These are phyloP conservation scores for Acanthoscelides obtectus DNA, from an alignment of 2,888 invertebrate species.

Conservation along the genomic window DNA sequence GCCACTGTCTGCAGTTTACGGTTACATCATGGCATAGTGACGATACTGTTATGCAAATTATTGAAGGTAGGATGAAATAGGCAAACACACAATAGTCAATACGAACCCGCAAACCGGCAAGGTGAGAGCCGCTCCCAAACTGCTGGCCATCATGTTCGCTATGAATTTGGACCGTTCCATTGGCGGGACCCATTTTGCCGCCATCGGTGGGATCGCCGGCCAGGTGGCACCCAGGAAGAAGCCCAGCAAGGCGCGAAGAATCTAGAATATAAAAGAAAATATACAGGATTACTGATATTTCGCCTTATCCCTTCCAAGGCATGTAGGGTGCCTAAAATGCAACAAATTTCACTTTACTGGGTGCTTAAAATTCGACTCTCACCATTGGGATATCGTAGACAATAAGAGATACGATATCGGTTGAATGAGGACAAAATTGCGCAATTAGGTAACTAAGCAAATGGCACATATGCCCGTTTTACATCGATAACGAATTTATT, in stretches of 20 bases:
- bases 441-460: too few species aligned
- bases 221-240: slow-evolving; percentile 73
- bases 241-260: slow-evolving; percentile 60
- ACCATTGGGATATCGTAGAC: too few species aligned
- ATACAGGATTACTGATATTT: too few species aligned
- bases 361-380: too few species aligned
- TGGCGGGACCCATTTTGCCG: slow-evolving; percentile 92
- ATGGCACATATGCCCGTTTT: too few species aligned
- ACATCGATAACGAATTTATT: too few species aligned
- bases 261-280: slow-evolving; percentile 21
- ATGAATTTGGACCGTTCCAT: slow-evolving; percentile 90
- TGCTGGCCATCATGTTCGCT: slow-evolving; percentile 89
- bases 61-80: slow-evolving; percentile 80
- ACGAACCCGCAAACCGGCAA: slow-evolving; percentile 84
- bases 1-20: neutral
- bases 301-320: too few species aligned
- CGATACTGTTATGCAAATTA: neutral
- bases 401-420: too few species aligned
- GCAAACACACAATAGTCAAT: slow-evolving; percentile 79
- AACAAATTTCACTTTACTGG: too few species aligned
- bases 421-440: too few species aligned
- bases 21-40: neutral
- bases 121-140: slow-evolving; percentile 85
- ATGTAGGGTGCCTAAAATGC: too few species aligned
- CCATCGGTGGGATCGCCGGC: slow-evolving; percentile 91